Evolutionary conservation across 2,888 invertebrate genomes (phyloP).

Genomic region (Chrysolina oricalcia): DNA sequence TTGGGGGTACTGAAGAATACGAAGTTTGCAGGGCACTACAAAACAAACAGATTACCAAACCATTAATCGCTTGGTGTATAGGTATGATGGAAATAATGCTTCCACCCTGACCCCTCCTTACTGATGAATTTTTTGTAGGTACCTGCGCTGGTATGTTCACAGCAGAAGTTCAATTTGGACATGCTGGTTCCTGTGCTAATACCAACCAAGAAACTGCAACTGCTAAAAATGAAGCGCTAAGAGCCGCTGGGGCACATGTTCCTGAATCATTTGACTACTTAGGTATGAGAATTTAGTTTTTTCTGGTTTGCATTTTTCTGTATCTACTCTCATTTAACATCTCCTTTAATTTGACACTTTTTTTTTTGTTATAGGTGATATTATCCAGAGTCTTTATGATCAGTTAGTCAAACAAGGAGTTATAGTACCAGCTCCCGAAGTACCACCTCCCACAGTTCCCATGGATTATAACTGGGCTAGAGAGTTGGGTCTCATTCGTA

Average conservation of each 20-base stretch:
- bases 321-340: neutral
- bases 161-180: slow-evolving; percentile 95
- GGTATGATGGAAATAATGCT: slow-evolving; percentile 72
- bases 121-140: slow-evolving; percentile 50
- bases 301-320: neutral
- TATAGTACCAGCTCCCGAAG: slow-evolving; percentile 91
- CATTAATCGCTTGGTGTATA: slow-evolving; percentile 99
- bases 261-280: slow-evolving; percentile 92
- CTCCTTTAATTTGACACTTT: neutral
- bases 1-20: slow-evolving; percentile 99
- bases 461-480: slow-evolving; percentile 99
- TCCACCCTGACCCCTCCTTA: neutral
- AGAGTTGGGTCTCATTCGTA: slow-evolving; percentile 97
- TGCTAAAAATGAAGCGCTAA: slow-evolving; percentile 91
- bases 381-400: slow-evolving; percentile 83
- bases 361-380: slow-evolving; percentile 76
- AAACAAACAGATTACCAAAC: slow-evolving; percentile 88
- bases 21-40: slow-evolving; percentile 93
- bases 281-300: slow-evolving; percentile 54
- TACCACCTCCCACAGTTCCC: slow-evolving; percentile 99
- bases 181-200: slow-evolving; percentile 98
- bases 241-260: slow-evolving; percentile 89
- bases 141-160: slow-evolving; percentile 84
- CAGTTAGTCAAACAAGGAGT: slow-evolving; percentile 86
- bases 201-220: slow-evolving; percentile 90